Base-by-base conservation (phyloP, 2,797 vertebrate species). In the Crocidura indochinensis region DNA sequence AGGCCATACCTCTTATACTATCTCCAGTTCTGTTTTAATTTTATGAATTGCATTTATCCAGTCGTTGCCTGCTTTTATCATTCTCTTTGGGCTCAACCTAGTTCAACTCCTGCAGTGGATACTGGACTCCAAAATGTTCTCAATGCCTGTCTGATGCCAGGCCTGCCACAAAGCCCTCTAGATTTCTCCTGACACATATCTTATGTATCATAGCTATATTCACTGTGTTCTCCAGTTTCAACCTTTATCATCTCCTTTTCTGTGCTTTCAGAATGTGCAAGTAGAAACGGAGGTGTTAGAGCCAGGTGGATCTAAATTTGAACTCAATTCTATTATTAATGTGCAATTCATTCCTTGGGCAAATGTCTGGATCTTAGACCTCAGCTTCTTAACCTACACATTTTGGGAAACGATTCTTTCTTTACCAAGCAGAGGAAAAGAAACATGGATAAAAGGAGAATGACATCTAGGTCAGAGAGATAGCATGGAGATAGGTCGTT, bases 291-390 rank as follows among this genome's bases (percentile, higher is more conserved):
- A 26, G 64, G 24, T 65, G 64, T 27, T 67, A 0, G 44, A 90
- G 68, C 82, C 71, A 56, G 87, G 73, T 19, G 60, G 49, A 91
- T 89, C 91, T 82, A 73, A 87, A 91, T 79, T 87, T 85, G 78
- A 95, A 92, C 64, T 93, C 26, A 10, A 94, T 47, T 91, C 82
- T 79, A 75, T 71, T 86, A 64, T 46, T 68, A 78, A 79, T 85
- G 87, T 94, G 29, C 73, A 38, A 46, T 75, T 94, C 76, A 91
- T 94, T 64, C 68, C n/a, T 80, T 73, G 49, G 75, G 79, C 79
- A 91, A 88, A 80, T 74, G 64, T 92, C 92, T 88, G 73, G 68
- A 56, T 74, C 68, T 91, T 79, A 83, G 79, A 83, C 73, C 87
- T 79, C 56, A 79, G 64, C 68, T 75, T 94, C 78, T 72, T 95